Base-by-base conservation (phyloP, 2,888 invertebrate species). In the Tachina fera region DNA sequence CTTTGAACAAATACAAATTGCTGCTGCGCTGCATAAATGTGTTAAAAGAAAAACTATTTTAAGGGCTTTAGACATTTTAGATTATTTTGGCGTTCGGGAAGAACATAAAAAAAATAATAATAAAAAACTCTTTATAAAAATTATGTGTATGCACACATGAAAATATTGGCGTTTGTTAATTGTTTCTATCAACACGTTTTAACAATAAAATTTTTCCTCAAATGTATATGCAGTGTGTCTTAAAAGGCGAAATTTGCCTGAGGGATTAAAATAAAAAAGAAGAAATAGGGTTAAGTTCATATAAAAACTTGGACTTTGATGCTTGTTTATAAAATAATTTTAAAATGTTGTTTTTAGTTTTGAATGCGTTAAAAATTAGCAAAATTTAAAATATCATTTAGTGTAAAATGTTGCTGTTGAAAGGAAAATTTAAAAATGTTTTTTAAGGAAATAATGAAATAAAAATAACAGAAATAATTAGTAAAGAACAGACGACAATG, bases 121-220 rank as follows among this genome's bases (percentile, higher is more conserved):
- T 22, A 31, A 22, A n/a, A 31, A 49, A 65, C 8, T 19, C 16
- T 51, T 39, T 31, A 51, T 43, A 65, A 45, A 81, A 70, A 77
- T 3, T 4, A 31, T 16, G 3, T 14, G 53, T 76, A 61, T 49
- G 45, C 9, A 58, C 19, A 10, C 47, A 53, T n/a, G n/a, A n/a
- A n/a, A n/a, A n/a, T 76, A 86, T 76, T 76, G 79, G 82, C 79
- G 67, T 71, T 81, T 78, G 90, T 89, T 90, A 90, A 90, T 90
- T 90, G 91, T 90, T 89, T 89, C 91, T 89, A 91, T 91, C 91
- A 91, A 90, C 90, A 91, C 90, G 87, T 88, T 88, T 88, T 56
- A 87, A 75, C 65, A 83, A 87, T 80, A 83, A 87, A 83, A 79
- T 3, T 53, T 79, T 65, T 75, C 31, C 1, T 75, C 13, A 22